Conservation (phyloP, 2,888 invertebrate genomes). For the Pristionchus fissidentatus region DNA sequence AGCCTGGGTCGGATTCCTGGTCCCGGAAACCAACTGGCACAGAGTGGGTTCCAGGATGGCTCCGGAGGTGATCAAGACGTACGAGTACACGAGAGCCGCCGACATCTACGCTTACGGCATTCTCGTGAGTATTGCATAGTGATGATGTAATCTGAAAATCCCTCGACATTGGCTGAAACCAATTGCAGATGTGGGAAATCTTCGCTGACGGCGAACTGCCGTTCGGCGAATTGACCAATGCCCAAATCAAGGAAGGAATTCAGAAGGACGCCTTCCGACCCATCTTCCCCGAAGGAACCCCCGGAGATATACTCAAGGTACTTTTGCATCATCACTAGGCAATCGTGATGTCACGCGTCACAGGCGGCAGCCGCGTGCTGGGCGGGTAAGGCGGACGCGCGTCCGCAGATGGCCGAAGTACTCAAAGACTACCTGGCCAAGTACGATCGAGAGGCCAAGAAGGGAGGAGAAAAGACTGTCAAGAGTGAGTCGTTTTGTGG, state of each 20-base stretch:
- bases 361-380: no score
- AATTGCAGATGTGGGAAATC: conserved; percentile 36
- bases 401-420: not conserved
- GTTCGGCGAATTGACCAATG: not conserved
- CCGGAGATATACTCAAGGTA: not conserved
- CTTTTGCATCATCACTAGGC: not conserved
- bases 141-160: not conserved
- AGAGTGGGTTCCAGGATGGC: not conserved
- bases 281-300: not conserved
- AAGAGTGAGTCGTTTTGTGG: not conserved
- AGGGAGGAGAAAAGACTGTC: not conserved
- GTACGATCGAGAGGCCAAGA: not conserved
- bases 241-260: conserved; percentile 23
- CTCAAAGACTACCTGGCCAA: not conserved
- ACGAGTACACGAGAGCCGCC: not conserved
- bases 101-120: conserved; percentile 33
- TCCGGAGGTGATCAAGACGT: conserved; percentile 3
- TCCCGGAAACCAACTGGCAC: not conserved
- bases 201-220: not conserved
- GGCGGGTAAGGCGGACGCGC: not conserved
- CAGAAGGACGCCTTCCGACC: not conserved
- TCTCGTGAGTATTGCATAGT: no score
- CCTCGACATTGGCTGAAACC: not conserved
- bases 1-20: no score
- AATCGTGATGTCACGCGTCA: no score